Base-by-base conservation (phyloP, 2,888 invertebrate genomes). In the Orgyia antiqua region DNA sequence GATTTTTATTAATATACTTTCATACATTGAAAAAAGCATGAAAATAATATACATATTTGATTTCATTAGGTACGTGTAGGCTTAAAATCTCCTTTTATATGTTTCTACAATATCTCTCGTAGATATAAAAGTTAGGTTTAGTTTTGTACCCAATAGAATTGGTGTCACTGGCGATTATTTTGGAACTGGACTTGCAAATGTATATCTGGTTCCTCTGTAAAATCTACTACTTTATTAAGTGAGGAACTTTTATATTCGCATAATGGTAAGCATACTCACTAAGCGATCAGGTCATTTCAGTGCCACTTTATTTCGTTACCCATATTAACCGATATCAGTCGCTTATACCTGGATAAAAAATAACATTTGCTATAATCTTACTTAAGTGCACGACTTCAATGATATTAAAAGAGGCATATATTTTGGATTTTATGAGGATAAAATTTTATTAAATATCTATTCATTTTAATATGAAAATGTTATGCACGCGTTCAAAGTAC, bases 171-270 rank as follows among this genome's bases (percentile, higher is more conserved):
- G 62, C 64, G 65, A 72, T 75, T 71, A 73, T 76, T 77, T 77
- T 47, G 68, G 70, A 67, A 64, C 68, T 55, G 59, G 66, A 60
- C 55, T 58, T 51, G 53, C 60, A 59, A 56, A 66, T 60, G 68
- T 64, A 60, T 66, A 67, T 70, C 76, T 58, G 68, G 70, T 69
- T 71, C 61, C 57, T 52, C 57, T 68, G 68, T 74, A 69, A 78
- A 76, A 74, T 66, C 62, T 65, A 71, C 74, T 68, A 66, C 69
- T 80, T 79, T 77, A 82, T 79, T 72, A 73, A 68, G 70, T 66
- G 63, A 63, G 52, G 71, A 70, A 61, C 60, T 74, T 76, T 77
- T 70, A 75, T 68, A 67, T 57, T 55, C 61, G 33, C 51, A 47
- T 72, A 69, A 72, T 71, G 68, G 70, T 68, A 66, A 70, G 68